Conservation (phyloP, 2,888 invertebrate genomes). For the Clitarchus hookeri region DNA sequence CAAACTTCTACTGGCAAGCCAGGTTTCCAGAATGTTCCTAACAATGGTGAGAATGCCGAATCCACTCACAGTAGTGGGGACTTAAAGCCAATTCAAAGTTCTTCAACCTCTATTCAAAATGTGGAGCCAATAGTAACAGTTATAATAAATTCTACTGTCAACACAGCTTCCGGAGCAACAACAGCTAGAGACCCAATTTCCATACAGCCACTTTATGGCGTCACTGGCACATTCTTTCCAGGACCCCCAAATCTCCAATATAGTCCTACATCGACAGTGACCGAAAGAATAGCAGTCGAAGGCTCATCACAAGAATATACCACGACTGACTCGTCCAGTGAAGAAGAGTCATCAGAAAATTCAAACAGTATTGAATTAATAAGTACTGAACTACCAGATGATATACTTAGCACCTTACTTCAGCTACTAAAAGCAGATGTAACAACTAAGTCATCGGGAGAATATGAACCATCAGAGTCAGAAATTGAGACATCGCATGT, state of each 20-base stretch:
- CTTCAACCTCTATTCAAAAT: constrained; percentile 4
- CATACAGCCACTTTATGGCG: background rate
- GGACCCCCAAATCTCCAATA: background rate
- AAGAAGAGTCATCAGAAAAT: constrained; percentile 1
- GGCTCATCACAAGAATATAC: background rate
- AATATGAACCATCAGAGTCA: background rate
- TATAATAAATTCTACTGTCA: background rate
- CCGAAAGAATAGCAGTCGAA: background rate
- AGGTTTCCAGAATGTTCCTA: background rate
- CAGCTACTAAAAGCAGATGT: background rate
- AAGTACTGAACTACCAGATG: background rate
- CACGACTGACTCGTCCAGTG: background rate
- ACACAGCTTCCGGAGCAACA: background rate
- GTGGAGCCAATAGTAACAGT: background rate
- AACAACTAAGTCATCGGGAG: background rate
- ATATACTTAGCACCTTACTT: background rate
- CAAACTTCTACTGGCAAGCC: constrained; percentile 19
- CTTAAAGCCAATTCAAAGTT: background rate
- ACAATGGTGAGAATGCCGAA: constrained; percentile 17
- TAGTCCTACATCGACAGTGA: background rate
- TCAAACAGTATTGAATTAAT: background rate
- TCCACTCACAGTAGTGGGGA: background rate
- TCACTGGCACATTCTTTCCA: background rate
- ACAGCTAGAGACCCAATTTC: background rate
- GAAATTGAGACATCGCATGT: background rate